Conservation (phyloP, 2,113 vertebrate species). For the Lepisosteus osseus region DNA sequence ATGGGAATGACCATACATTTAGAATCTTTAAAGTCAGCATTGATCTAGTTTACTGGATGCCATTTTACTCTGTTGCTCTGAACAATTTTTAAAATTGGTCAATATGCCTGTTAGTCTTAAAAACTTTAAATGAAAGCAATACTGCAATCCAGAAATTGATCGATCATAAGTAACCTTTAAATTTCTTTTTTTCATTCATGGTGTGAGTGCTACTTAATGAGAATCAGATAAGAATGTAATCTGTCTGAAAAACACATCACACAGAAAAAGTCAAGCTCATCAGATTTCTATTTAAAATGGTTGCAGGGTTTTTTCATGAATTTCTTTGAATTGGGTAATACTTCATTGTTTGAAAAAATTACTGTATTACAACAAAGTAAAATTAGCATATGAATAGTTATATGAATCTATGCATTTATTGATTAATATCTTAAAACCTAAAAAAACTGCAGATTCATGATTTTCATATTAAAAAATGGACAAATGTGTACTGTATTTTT, state of each 20-base stretch:
- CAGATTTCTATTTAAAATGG: background rate
- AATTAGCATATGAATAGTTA: no score
- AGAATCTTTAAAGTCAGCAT: no score
- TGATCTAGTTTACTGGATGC: no score
- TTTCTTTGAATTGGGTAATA: no score
- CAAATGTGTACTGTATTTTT: background rate
- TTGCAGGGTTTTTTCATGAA: background rate
- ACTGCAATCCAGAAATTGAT: no score
- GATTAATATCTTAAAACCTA: no score
- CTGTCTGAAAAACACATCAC: background rate
- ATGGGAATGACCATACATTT: no score
- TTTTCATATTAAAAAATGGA: background rate
- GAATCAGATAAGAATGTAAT: background rate
- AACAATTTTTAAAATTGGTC: background rate
- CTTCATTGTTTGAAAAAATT: no score
- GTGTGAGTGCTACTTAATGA: background rate
- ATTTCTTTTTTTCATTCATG: background rate
- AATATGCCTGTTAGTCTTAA: background rate
- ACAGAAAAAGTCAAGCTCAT: background rate
- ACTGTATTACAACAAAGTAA: no score
- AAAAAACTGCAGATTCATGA: no score
- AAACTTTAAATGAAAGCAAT: background rate
- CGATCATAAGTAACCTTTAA: background rate
- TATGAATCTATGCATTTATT: no score
- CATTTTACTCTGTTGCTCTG: background rate